Percentiles rank a stretch among this genome's conserved stretches.
These are phyloP conservation scores for Ictalurus punctatus DNA, from an alignment of 2,113 vertebrate species.

Conservation along the genomic window DNA sequence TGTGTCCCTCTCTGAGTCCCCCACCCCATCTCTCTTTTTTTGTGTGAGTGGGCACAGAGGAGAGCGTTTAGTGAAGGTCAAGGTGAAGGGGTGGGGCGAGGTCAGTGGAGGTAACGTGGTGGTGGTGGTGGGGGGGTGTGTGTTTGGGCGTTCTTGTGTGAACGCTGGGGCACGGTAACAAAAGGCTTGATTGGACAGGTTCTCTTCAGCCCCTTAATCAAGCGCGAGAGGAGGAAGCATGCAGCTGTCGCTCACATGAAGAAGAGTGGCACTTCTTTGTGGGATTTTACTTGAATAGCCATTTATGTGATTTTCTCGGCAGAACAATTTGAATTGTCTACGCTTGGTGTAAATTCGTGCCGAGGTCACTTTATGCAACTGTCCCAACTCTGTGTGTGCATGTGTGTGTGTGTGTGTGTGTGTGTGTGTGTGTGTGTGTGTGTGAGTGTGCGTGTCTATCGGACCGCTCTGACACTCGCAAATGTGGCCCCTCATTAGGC, in stretches of 20 bases:
- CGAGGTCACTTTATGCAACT: background rate
- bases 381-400: constrained; percentile 22
- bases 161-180: constrained; percentile 52
- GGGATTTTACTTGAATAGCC: background rate
- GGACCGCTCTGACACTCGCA: constrained; percentile 58
- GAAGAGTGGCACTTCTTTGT: background rate
- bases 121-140: background rate
- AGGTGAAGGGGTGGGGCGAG: constrained; percentile 63
- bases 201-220: constrained; percentile 66
- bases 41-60: constrained; percentile 46
- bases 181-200: constrained; percentile 70
- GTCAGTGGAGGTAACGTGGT: constrained; percentile 54
- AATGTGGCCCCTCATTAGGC: constrained; percentile 66
- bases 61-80: constrained; percentile 68
- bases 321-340: background rate
- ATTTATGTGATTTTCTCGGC: background rate
- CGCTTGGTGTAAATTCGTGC: background rate
- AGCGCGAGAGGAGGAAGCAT: constrained; percentile 58
- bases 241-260: constrained; percentile 62
- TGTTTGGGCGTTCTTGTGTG: constrained; percentile 53
- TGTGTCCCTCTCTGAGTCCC: background rate
- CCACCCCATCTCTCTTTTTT: constrained; percentile 10
- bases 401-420: constrained; percentile 7
- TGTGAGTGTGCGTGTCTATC: constrained; percentile 23
- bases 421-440: constrained; percentile 31